These are phyloP conservation scores for Macrosiphum euphorbiae DNA, from an alignment of 2,888 invertebrate genomes.

Conservation along the genomic window DNA sequence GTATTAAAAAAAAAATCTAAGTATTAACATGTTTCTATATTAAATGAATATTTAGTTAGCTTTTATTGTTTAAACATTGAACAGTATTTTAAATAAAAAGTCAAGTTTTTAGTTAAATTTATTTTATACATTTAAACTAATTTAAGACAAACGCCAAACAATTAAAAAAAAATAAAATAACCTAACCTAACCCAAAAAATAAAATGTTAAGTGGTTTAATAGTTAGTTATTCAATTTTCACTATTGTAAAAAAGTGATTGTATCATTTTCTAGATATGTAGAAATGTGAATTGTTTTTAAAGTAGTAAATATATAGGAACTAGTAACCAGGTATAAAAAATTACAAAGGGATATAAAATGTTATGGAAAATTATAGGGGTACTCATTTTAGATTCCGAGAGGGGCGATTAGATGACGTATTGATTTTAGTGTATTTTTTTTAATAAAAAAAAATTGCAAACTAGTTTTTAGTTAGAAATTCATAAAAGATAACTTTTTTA, in stretches of 20 bases:
- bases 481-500: no score
- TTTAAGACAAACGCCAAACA: neutral
- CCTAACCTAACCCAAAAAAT: no score
- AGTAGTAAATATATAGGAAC: neutral
- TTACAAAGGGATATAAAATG: neutral
- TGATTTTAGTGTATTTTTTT: no score
- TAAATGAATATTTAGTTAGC: neutral
- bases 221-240: no score
- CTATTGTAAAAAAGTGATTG: neutral
- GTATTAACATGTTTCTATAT: neutral
- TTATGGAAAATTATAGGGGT: neutral
- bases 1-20: neutral
- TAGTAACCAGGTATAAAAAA: neutral
- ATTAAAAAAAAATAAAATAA: neutral
- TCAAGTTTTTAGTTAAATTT: neutral
- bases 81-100: neutral
- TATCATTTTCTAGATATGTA: neutral
- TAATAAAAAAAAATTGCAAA: no score
- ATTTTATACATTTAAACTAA: neutral
- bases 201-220: no score
- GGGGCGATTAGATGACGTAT: no score
- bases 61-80: neutral
- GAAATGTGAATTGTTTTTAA: neutral
- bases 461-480: no score
- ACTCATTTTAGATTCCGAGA: no score